Base-by-base conservation (phyloP, 2,888 invertebrate genomes). In the Tenthredo livida region DNA sequence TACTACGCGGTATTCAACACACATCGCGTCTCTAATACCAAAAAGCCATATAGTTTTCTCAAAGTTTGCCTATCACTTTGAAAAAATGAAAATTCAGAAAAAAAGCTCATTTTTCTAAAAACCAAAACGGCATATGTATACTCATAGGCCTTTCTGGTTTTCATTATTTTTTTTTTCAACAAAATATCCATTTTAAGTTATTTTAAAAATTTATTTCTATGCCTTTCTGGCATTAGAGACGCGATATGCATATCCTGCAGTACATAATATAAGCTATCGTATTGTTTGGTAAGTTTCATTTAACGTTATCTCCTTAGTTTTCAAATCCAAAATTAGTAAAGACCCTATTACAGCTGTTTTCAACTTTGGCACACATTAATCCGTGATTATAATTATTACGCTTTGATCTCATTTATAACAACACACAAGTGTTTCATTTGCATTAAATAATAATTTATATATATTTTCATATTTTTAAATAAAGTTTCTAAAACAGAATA, bases 381-480 rank as follows among this genome's bases (percentile, higher is more conserved):
- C 17, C 75, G 50, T 50, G 50, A 73, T 73, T 43, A 25, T 17
- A 73, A 73, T 73, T 43, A 73, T 21, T 40, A 61, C 78, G 78
- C 58, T 78, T 61, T 40, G 78, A 78, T 78, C 78, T 78, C 78
- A 78, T 78, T 78, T 37, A 47, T 47, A 78, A 58, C 21, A 61
- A 78, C 61, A 78, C 58, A 21, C 54, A n/a, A 58, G 78, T 78
- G 78, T 58, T 78, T 58, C 78, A 78, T 58, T 61, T 78, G 78
- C 58, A 61, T 78, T 78, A 78, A 10, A 78, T 25, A 40, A 78
- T 78, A 33, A 37, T 37, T 58, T 61, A 78, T 78, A 78, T 25
- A 78, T 61, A 78, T 78, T 80, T 80, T 61, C 40, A 80, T 80
- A 78, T 54, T 78, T 33, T 78, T 15, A 61, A 61, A 61, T 80